Percentiles rank a stretch among this genome's conserved stretches.
Conservation (phyloP, 2,888 invertebrate species). For the Allygus modestus region DNA sequence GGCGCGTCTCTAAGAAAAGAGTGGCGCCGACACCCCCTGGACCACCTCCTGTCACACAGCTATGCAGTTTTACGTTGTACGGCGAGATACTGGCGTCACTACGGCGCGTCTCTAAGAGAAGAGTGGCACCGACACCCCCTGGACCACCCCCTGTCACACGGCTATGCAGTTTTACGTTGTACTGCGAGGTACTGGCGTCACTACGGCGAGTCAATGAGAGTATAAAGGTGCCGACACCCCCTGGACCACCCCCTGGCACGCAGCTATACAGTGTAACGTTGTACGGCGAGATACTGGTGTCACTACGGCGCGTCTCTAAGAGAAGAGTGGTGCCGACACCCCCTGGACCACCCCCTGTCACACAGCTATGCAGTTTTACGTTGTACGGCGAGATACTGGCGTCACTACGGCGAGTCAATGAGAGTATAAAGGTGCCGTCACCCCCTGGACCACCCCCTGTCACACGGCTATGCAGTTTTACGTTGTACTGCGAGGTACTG, state of each 20-base stretch:
- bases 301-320: slow-evolving; percentile 7
- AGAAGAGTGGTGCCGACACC: slow-evolving; percentile 13
- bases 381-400: too few species aligned
- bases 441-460: neutral
- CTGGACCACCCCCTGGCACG: too few species aligned
- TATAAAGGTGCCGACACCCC: too few species aligned
- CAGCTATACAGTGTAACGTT: too few species aligned
- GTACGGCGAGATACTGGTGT: neutral
- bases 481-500: neutral
- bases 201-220: too few species aligned
- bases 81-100: neutral
- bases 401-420: too few species aligned
- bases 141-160: neutral
- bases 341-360: slow-evolving; percentile 10
- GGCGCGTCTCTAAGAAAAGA: neutral
- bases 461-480: neutral
- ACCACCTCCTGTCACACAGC: neutral
- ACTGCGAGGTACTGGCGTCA: too few species aligned
- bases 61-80: too few species aligned
- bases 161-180: neutral
- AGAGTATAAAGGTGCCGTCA: too few species aligned
- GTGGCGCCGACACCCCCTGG: neutral
- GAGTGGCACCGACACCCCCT: neutral
- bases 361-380: neutral
- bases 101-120: neutral